These are phyloP conservation scores for Ptychoptera contaminata DNA, from an alignment of 2,888 invertebrate species.

Conservation along the genomic window DNA sequence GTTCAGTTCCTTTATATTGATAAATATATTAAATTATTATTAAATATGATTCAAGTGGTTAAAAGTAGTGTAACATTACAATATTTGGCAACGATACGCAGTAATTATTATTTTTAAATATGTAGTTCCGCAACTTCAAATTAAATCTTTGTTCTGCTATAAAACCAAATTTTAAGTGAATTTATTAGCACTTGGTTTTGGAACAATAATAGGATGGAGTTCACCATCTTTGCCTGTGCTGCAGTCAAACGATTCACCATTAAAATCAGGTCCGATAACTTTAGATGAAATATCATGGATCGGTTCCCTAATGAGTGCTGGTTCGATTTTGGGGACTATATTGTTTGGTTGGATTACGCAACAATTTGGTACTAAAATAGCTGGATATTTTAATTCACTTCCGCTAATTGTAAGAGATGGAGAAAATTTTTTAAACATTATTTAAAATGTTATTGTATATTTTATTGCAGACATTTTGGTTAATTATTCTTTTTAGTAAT, in stretches of 20 bases:
- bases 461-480: conserved; percentile 3
- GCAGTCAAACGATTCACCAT: conserved; percentile 17
- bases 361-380: conserved; percentile 19
- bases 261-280: conserved; percentile 21
- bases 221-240: conserved; percentile 24
- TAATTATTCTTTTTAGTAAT: conserved; percentile 7
- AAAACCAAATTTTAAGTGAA: conserved; percentile 15
- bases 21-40: too few species aligned
- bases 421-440: too few species aligned
- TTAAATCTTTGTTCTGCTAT: too few species aligned
- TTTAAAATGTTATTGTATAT: too few species aligned
- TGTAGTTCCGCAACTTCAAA: too few species aligned
- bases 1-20: too few species aligned
- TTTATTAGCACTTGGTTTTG: conserved; percentile 22
- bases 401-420: too few species aligned
- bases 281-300: conserved; percentile 24
- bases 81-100: too few species aligned
- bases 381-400: too few species aligned
- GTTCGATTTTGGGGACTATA: conserved; percentile 22
- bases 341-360: conserved; percentile 24
- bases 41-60: too few species aligned
- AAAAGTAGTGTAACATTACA: too few species aligned
- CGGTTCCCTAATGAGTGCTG: conserved; percentile 22
- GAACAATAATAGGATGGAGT: conserved; percentile 25
- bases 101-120: too few species aligned